phyloP scores from a whole-genome alignment of 2,888 invertebrate genomes.

The Ophioninae sp. region DNA sequence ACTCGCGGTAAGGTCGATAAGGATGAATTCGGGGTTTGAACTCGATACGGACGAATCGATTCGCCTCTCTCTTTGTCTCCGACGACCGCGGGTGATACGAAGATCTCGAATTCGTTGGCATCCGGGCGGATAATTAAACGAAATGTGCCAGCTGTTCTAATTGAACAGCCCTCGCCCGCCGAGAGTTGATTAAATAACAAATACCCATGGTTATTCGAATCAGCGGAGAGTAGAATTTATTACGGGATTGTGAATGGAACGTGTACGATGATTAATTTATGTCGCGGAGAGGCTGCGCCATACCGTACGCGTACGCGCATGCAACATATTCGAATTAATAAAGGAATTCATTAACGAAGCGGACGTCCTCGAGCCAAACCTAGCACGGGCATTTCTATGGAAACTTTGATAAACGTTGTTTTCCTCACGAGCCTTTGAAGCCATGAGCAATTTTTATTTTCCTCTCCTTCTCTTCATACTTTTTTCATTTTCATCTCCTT shows the following conservation, averaged over 20 bases:
- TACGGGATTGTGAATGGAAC: constrained; percentile 15
- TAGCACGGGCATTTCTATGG: not conserved
- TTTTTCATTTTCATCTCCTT: too few relatives aligned
- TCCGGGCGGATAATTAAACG: constrained; percentile 12
- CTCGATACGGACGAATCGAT: too few relatives aligned
- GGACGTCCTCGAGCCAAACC: not conserved
- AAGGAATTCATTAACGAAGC: constrained; percentile 22
- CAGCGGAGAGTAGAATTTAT: constrained; percentile 26
- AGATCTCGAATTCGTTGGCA: not conserved
- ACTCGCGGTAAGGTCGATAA: not conserved
- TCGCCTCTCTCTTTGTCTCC: not conserved
- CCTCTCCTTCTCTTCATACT: too few relatives aligned
- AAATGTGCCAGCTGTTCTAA: constrained; percentile 39
- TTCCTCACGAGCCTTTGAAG: not conserved
- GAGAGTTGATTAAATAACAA: constrained; percentile 48
- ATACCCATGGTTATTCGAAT: constrained; percentile 1
- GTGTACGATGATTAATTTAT: constrained; percentile 11
- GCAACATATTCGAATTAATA: constrained; percentile 24
- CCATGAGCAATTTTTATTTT: not conserved
- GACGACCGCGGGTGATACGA: not conserved
- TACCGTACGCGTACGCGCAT: not conserved
- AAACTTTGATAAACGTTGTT: not conserved
- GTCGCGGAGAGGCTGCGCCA: not conserved
- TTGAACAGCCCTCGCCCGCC: constrained; percentile 34
- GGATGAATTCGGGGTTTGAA: too few relatives aligned